phyloP scores from a whole-genome alignment of 2,797 vertebrate genomes.

The Takifugu ocellatus region DNA sequence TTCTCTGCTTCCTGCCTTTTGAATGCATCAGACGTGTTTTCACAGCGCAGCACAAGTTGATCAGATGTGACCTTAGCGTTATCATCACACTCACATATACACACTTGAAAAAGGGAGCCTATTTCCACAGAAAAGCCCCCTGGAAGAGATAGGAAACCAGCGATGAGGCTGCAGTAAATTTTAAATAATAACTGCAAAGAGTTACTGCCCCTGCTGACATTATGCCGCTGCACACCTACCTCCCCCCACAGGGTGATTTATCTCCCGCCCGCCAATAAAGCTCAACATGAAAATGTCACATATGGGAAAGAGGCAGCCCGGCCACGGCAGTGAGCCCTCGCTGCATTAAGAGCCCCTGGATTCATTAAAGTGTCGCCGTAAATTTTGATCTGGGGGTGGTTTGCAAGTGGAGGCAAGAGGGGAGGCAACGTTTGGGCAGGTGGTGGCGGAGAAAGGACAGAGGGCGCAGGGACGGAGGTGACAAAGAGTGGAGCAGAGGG shows the following conservation, averaged over 20 bases:
- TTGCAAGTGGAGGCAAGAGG: slow-evolving; percentile 30
- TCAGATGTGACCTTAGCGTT: slow-evolving; percentile 57
- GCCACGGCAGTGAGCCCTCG: slow-evolving; percentile 47
- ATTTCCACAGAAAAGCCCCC: slow-evolving; percentile 35
- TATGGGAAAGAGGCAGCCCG: slow-evolving; percentile 55
- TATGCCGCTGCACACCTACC: slow-evolving; percentile 68
- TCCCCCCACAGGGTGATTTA: slow-evolving; percentile 64
- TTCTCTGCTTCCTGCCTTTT: slow-evolving; percentile 34
- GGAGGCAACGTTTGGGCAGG: not conserved
- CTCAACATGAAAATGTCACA: slow-evolving; percentile 73
- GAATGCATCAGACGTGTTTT: slow-evolving; percentile 47
- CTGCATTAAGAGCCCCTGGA: slow-evolving; percentile 65
- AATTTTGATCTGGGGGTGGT: slow-evolving; percentile 64
- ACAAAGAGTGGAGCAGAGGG: slow-evolving; percentile 28
- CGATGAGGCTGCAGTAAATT: slow-evolving; percentile 62
- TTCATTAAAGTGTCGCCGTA: slow-evolving; percentile 78
- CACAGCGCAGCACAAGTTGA: slow-evolving; percentile 35
- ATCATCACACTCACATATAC: slow-evolving; percentile 28
- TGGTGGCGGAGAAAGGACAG: slow-evolving; percentile 8
- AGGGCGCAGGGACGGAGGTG: slow-evolving; percentile 23
- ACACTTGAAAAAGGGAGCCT: slow-evolving; percentile 17
- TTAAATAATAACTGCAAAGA: slow-evolving; percentile 72
- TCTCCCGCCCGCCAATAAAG: slow-evolving; percentile 69
- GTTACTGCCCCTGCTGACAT: slow-evolving; percentile 68
- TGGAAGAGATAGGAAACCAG: slow-evolving; percentile 36